Evolutionary conservation across 92 coral and sea anemone genomes (phyloP).

Genomic region (Palythoa heliodiscus): DNA sequence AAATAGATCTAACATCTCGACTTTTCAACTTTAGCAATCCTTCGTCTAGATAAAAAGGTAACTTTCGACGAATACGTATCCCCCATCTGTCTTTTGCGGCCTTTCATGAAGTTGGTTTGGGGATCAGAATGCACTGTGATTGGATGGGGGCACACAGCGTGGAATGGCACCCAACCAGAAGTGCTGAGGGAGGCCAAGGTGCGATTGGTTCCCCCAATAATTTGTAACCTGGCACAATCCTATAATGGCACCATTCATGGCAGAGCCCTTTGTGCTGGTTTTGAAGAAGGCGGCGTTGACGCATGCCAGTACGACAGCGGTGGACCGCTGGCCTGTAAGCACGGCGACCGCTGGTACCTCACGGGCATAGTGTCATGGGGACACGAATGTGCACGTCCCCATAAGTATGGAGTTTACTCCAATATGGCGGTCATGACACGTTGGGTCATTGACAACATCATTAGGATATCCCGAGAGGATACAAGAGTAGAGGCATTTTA

Average conservation of each 20-base stretch:
- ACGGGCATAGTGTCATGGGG: slow-evolving; percentile 97
- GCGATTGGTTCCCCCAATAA: slow-evolving; percentile 73
- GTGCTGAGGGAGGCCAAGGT: slow-evolving; percentile 82
- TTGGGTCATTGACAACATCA: slow-evolving; percentile 64
- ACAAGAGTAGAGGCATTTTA: neutral
- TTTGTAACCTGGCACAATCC: slow-evolving; percentile 71
- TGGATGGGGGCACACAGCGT: slow-evolving; percentile 88
- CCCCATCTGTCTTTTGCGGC: slow-evolving; percentile 77
- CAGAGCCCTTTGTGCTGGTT: slow-evolving; percentile 94
- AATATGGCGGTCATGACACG: slow-evolving; percentile 82
- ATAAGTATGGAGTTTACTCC: slow-evolving; percentile 95
- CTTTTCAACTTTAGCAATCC: slow-evolving; percentile 58
- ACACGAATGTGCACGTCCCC: slow-evolving; percentile 86
- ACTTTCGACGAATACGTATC: slow-evolving; percentile 52
- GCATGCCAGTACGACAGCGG: slow-evolving; percentile 98
- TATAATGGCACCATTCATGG: slow-evolving; percentile 88
- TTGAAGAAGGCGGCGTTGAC: slow-evolving; percentile 86
- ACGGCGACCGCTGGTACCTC: slow-evolving; percentile 72
- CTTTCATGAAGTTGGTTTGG: slow-evolving; percentile 64
- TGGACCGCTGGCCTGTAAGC: slow-evolving; percentile 83
- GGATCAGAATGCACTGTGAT: slow-evolving; percentile 72
- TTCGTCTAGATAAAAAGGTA: slow-evolving; percentile 62
- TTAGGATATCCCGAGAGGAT: neutral
- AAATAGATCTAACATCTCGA: neutral
- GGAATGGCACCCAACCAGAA: slow-evolving; percentile 70